These are phyloP conservation scores for Melieria omissa DNA, from an alignment of 2,888 invertebrate species.

Conservation along the genomic window DNA sequence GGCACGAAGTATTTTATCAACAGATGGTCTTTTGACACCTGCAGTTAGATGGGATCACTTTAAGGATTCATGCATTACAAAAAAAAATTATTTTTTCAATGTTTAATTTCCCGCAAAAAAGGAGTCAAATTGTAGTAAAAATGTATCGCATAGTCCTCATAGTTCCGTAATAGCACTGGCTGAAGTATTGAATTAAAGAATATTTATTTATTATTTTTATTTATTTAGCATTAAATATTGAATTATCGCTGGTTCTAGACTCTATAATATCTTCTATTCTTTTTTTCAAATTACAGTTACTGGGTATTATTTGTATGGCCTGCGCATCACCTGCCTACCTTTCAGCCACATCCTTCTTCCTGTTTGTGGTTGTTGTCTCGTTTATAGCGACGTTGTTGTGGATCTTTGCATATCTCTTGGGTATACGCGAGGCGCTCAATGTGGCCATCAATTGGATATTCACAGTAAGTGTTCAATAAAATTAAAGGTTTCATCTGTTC, in stretches of 20 bases:
- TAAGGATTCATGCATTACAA: no score
- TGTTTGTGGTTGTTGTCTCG: constrained; percentile 83
- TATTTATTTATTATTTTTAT: no score
- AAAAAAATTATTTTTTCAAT: no score
- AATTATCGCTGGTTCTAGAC: not conserved
- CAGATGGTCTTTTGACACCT: no score
- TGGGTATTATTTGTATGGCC: constrained; percentile 88
- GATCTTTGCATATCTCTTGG: constrained; percentile 82
- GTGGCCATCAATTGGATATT: constrained; percentile 86
- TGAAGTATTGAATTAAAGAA: no score
- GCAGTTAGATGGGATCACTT: no score
- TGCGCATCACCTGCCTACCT: constrained; percentile 77
- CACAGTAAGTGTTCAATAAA: constrained; percentile 73
- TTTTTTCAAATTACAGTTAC: constrained; percentile 72
- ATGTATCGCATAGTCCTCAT: no score
- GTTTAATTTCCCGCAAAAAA: no score
- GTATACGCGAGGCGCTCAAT: constrained; percentile 81
- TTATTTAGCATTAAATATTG: not conserved
- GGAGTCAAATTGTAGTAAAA: no score
- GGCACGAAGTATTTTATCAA: no score
- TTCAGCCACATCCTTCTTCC: constrained; percentile 80
- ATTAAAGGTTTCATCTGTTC: not conserved
- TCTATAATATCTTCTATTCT: not conserved
- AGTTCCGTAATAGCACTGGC: no score
- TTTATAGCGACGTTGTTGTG: constrained; percentile 87